Conservation (phyloP, 2,888 invertebrate genomes). For the Amphiduros pacificus region DNA sequence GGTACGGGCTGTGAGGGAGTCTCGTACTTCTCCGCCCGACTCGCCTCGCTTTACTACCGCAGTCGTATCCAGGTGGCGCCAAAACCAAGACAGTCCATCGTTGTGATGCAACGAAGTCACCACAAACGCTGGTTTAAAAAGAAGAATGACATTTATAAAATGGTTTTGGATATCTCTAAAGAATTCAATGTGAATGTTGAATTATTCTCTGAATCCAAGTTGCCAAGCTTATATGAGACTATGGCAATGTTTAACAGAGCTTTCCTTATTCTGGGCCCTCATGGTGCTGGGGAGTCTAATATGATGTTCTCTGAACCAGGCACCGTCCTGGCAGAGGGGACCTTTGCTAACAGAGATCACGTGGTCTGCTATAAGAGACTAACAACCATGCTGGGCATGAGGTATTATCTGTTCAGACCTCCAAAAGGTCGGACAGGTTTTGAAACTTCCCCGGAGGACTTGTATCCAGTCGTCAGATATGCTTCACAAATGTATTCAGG, state of each 20-base stretch:
- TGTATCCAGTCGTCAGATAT: too few relatives aligned
- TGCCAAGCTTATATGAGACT: constrained; percentile 22
- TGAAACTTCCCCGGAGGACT: too few relatives aligned
- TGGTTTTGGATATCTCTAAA: background rate
- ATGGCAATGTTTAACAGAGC: constrained; percentile 27
- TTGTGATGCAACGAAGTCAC: background rate
- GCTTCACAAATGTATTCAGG: too few relatives aligned
- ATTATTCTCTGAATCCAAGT: constrained; percentile 25
- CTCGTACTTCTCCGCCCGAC: constrained; percentile 17
- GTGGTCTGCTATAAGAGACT: too few relatives aligned
- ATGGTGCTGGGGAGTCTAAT: constrained; percentile 33
- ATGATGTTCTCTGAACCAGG: constrained; percentile 24
- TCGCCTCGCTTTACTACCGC: constrained; percentile 16
- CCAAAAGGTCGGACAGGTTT: too few relatives aligned
- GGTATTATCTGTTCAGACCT: too few relatives aligned
- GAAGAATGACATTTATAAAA: background rate
- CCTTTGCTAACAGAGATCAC: too few relatives aligned
- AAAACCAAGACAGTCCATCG: background rate
- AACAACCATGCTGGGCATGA: too few relatives aligned
- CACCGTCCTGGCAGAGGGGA: constrained; percentile 28
- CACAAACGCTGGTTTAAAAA: background rate
- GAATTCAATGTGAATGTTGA: constrained; percentile 23
- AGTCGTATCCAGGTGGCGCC: background rate
- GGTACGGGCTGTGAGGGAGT: constrained; percentile 31
- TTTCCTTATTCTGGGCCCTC: constrained; percentile 29